phyloP scores from a whole-genome alignment of 2,888 invertebrate species.

The Melinaea menophilus region DNA sequence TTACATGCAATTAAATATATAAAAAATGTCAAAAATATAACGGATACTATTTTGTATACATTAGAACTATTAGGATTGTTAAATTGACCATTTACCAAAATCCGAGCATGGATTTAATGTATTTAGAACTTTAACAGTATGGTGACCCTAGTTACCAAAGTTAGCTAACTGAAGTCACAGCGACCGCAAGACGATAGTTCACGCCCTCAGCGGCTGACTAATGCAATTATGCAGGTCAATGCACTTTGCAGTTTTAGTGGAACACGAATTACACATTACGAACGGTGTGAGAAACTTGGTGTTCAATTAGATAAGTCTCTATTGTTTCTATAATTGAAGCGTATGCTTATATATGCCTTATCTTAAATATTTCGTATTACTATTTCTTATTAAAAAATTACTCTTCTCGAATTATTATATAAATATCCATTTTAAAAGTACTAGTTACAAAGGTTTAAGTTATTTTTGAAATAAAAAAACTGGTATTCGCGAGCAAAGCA shows the following conservation, averaged over 20 bases:
- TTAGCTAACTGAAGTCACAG: slow-evolving; percentile 22
- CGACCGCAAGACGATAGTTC: slow-evolving; percentile 27
- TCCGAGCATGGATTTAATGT: neutral
- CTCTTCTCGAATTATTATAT: neutral
- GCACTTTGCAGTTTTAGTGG: slow-evolving; percentile 23
- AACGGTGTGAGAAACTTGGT: slow-evolving; percentile 14
- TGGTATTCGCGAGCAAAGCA: neutral
- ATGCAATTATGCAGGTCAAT: slow-evolving; percentile 27
- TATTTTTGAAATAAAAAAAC: neutral
- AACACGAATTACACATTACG: slow-evolving; percentile 20
- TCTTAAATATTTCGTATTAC: neutral
- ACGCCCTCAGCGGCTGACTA: slow-evolving; percentile 14
- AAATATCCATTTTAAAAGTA: neutral
- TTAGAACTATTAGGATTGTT: too few relatives aligned
- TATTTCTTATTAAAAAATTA: neutral
- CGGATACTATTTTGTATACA: too few relatives aligned
- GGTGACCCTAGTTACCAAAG: slow-evolving; percentile 22
- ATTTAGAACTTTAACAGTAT: neutral
- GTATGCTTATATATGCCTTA: neutral
- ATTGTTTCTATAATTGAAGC: too few relatives aligned
- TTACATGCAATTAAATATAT: too few relatives aligned
- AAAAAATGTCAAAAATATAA: too few relatives aligned
- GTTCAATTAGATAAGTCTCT: slow-evolving; percentile 10
- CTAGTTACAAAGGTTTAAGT: neutral
- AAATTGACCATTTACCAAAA: neutral